Conservation (phyloP, 1,140 invertebrate genomes). For the Tetramorium alpestre region DNA sequence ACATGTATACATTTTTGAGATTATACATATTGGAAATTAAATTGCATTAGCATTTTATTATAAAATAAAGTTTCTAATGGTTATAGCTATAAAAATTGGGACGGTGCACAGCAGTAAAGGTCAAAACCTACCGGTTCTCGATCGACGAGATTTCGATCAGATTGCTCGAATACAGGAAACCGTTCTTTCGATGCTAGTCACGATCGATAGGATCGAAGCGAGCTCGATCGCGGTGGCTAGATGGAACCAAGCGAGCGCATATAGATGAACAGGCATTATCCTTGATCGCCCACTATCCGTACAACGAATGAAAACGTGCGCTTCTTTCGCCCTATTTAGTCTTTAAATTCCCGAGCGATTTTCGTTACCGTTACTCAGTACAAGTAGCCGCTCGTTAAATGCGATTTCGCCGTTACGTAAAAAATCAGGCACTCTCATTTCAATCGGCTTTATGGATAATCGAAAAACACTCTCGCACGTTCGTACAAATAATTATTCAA, state of each 20-base stretch:
- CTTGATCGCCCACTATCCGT: conserved; percentile 18
- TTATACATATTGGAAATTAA: neutral
- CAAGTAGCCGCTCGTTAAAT: conserved; percentile 45
- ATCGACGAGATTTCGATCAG: conserved; percentile 58
- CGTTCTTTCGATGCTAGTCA: conserved; percentile 57
- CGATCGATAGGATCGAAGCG: conserved; percentile 54
- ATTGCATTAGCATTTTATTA: too few species aligned
- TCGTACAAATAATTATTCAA: neutral
- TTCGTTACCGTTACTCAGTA: conserved; percentile 54
- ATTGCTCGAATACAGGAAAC: conserved; percentile 58
- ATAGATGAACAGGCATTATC: conserved; percentile 57
- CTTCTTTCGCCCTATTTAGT: conserved; percentile 56
- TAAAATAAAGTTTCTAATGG: neutral
- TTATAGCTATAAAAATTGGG: conserved; percentile 2
- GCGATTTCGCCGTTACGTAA: conserved; percentile 20
- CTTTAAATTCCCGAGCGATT: conserved; percentile 55
- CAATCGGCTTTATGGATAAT: neutral
- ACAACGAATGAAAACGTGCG: conserved; percentile 51
- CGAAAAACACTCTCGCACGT: neutral
- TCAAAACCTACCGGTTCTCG: conserved; percentile 44
- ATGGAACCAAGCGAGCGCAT: conserved; percentile 47
- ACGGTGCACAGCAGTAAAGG: neutral
- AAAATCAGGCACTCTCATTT: conserved; percentile 4
- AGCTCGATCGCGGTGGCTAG: conserved; percentile 30
- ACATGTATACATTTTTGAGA: neutral